Evolutionary conservation across 2,797 vertebrate genomes (phyloP), one percentile per base, ranked within the genome.

Genomic region (Arrhamphus sclerolepis): DNA sequence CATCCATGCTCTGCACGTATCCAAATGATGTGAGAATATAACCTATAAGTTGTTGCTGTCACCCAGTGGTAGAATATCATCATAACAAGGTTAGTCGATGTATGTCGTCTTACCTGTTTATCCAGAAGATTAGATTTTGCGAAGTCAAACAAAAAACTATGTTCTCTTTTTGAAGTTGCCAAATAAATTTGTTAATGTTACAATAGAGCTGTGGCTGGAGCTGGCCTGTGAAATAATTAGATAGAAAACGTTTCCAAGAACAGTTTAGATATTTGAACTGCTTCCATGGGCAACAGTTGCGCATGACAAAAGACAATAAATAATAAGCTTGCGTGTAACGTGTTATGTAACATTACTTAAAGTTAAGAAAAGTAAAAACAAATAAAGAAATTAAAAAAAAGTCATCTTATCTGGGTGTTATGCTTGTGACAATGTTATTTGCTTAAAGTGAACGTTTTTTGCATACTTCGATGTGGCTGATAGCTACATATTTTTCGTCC

Each of bases 61-160:
- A 66, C 81, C 81, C 42, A 78, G 83, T 83, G 83, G 85, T 43
- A 29, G 52, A 70, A 75, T 53, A 2, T 20, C 7, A 51, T 53
- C 18, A 63, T 13, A 40, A 34, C 8, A 19, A 7, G 8, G 13
- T 21, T 46, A 19, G 17, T 34, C 28, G 16, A 0, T 29, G 8
- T 52, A 14, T 11, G 17, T 49, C 24, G 54, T 20, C 53, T 80
- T 62, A 72, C 62, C 73, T 7, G 0, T 49, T 26, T 22, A 28
- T 28, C 4, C 7, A 28, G 7, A 28, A 28, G 28, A 28, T 38
- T 16, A 38, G 34, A 38, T 38, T 4, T 16, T 38, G 2, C 34
- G 34, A 38, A 3, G 13, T n/a, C n/a, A 34, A 34, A 13, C 14
- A 21, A 44, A 6, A 46, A 1, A 1, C 17, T 22, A 4, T 7